phyloP scores from a whole-genome alignment of 2,797 vertebrate species.

The Parauchenoglanis ngamensis region DNA sequence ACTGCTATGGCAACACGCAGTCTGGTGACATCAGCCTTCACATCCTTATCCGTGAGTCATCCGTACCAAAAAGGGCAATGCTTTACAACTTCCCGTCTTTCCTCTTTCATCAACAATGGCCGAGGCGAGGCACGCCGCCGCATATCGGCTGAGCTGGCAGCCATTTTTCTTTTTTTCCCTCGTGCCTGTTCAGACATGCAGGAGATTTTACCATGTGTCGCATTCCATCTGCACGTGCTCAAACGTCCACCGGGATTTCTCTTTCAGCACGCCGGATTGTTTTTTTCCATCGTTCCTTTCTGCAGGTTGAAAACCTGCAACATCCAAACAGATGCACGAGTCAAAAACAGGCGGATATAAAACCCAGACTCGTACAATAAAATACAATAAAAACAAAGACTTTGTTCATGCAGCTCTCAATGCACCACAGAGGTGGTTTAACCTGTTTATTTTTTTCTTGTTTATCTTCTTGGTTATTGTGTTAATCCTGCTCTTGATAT shows the following conservation, averaged over 20 bases:
- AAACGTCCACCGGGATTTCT: neutral
- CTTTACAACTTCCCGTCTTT: conserved; percentile 31
- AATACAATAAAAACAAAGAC: neutral
- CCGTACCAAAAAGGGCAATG: conserved; percentile 6
- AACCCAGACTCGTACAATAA: neutral
- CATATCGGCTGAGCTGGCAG: neutral
- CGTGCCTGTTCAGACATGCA: neutral
- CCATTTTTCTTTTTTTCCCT: neutral
- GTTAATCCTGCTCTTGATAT: neutral
- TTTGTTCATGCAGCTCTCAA: neutral
- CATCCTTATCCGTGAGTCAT: conserved; percentile 37
- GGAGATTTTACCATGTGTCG: neutral
- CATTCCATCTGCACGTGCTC: conserved; percentile 6
- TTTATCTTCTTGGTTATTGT: neutral
- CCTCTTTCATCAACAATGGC: conserved; percentile 8
- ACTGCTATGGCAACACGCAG: conserved; percentile 29
- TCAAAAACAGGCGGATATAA: neutral
- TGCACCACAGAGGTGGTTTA: neutral
- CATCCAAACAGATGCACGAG: neutral
- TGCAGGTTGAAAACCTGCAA: neutral
- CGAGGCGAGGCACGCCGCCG: neutral
- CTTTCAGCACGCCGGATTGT: neutral
- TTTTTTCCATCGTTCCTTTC: neutral
- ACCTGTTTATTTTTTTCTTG: neutral
- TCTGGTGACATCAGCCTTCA: conserved; percentile 37